Evolutionary conservation across 2,888 invertebrate genomes (phyloP), one percentile per base, ranked within the genome.

Genomic region (Chrysolina americana): DNA sequence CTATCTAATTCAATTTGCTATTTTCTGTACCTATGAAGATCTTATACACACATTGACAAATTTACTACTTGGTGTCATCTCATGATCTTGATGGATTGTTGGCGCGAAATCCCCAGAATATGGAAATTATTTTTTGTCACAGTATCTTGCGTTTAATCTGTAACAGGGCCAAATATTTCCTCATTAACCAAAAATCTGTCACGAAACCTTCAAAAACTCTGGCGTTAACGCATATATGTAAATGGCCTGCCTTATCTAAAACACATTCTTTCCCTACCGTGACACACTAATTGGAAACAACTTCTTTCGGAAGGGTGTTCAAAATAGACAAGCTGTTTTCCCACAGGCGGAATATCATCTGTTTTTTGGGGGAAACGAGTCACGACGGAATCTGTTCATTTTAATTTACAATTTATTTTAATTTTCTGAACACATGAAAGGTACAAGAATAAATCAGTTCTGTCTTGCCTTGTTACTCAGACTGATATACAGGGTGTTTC

Each of bases 171-270:
- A 19, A 50, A 50, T 50, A n/a, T 50, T 50, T 50, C 36, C 59
- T 59, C 15, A 59, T 59, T 59, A 59, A 59, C 28, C 28, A 59
- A 59, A 59, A 59, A 59, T 59, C 59, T 36, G 36, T 59, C 59
- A 36, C 66, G 28, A 64, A 48, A 28, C 23, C 11, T 13, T 41
- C 28, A 50, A 66, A 66, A 68, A 77, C 71, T 64, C 50, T 71
- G 65, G 68, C 62, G 75, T 75, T 69, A 74, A 73, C 76, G 70
- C 69, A 76, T 74, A 69, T 74, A 73, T 78, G 74, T 74, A 76
- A 70, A 75, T 76, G 66, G 68, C 28, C 71, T 69, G 73, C 73
- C 65, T 77, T 77, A 79, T 79, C 74, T 71, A 56, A 76, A 79
- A 75, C 81, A 81, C 77, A 80, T 80, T 50, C n/a, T 50, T 50